These are phyloP conservation scores for Aradophagus sp. DNA, from an alignment of 1,140 invertebrate species.

Conservation along the genomic window DNA sequence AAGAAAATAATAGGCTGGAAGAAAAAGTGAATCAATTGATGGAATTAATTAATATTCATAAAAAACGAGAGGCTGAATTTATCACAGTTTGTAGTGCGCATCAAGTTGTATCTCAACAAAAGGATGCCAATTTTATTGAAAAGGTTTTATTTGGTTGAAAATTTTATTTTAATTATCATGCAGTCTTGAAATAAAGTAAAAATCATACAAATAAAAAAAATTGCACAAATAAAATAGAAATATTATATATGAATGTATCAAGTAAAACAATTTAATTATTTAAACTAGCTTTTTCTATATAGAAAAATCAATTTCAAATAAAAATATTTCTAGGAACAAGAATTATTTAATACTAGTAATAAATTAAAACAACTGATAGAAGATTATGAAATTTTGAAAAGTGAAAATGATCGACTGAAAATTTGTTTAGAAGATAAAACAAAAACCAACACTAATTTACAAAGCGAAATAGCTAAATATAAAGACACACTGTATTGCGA, in stretches of 20 bases:
- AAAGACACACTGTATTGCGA: slow-evolving; percentile 58
- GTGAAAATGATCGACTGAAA: slow-evolving; percentile 52
- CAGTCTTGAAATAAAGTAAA: no score
- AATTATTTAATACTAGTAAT: slow-evolving; percentile 31
- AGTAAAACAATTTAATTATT: no score
- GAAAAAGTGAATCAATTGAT: slow-evolving; percentile 48
- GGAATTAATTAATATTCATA: slow-evolving; percentile 27
- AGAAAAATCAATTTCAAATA: not conserved
- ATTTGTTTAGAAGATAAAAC: slow-evolving; percentile 46
- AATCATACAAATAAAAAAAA: no score
- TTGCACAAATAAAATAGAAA: no score
- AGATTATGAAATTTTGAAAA: slow-evolving; percentile 38
- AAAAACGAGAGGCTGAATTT: slow-evolving; percentile 55
- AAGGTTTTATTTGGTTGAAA: slow-evolving; percentile 30
- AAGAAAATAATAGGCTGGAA: slow-evolving; percentile 47
- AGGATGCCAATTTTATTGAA: slow-evolving; percentile 34
- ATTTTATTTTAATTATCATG: not conserved
- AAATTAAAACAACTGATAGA: slow-evolving; percentile 32
- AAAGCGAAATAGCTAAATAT: slow-evolving; percentile 50
- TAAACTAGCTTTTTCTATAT: no score
- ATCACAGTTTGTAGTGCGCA: slow-evolving; percentile 51
- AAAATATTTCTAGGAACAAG: slow-evolving; percentile 45
- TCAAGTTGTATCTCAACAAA: slow-evolving; percentile 31
- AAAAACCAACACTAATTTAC: slow-evolving; percentile 35
- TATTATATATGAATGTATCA: no score